Evolutionary conservation across 2,113 vertebrate genomes (phyloP), one percentile per base, ranked within the genome.

Genomic region (Hiodon alosoides): DNA sequence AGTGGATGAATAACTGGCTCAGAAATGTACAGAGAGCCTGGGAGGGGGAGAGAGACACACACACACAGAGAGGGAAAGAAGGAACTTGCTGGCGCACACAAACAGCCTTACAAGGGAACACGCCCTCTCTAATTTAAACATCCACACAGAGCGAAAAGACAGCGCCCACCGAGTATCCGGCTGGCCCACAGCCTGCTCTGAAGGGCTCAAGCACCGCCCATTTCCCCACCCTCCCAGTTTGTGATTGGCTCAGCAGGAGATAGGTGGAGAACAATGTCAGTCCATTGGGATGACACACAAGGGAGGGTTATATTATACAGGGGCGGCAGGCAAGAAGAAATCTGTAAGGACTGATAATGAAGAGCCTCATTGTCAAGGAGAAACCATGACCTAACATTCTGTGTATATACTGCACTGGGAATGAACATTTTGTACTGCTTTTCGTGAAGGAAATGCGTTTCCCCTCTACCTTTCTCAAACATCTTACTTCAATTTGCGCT

Each of bases 1-100:
- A 78, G 83, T 81, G 83, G 86, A 92, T 90, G 87, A 92, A 92
- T 89, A 90, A 91, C 82, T 81, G 77, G 80, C 85, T 86, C 84
- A 87, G 74, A 86, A 61, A 83, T 5, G 69, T 46, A 61, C 46
- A 50, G 58, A 53, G 61, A 60, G 66, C 47, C 79, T 77, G 68
- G 72, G 83, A 78, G 78, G 77, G 79, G n/a, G 13, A 55, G n/a
- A 48, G 2, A 69, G 47, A 72, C 53, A 11, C 55, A 71, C 72
- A 65, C 52, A 72, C 57, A 54, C 2, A 76, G 64, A 61, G 57
- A 60, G 69, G 75, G 79, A 82, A 74, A 77, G 0, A 5, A 76
- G 71, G 31, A 31, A 31, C 31, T 31, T 31, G 31, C 31, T 0
- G 14, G 65, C 46, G 54, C 70, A 78, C 77, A 53, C 67, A 77